Evolutionary conservation across 2,888 invertebrate species (phyloP).

Genomic region (Trachelus troglodyta): DNA sequence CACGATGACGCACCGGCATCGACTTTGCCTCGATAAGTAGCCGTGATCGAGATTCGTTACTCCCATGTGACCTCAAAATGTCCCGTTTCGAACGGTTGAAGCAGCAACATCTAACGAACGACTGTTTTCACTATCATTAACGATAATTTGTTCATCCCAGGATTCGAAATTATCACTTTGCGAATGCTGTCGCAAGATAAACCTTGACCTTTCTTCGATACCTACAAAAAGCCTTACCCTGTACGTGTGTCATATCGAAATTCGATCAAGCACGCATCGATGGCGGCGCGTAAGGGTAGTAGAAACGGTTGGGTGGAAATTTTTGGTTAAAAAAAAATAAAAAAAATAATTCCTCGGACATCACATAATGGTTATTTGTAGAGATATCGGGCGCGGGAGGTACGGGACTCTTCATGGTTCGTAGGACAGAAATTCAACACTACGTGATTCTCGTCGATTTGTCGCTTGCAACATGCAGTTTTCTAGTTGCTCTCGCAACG

Average conservation of each 20-base stretch:
- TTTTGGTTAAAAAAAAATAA: not conserved
- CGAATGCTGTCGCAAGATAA: not conserved
- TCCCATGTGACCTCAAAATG: not conserved
- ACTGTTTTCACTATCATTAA: not conserved
- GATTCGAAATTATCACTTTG: not conserved
- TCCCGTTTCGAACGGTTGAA: not conserved
- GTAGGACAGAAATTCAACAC: not conserved
- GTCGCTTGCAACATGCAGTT: constrained; percentile 7
- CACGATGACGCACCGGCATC: not conserved
- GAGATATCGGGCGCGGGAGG: not conserved
- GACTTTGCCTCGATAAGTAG: not conserved
- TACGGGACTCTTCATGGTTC: constrained; percentile 1
- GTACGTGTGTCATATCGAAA: not conserved
- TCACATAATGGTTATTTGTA: not conserved
- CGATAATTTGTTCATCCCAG: not conserved
- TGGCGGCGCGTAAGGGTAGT: not conserved
- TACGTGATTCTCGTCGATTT: not conserved
- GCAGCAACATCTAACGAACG: not conserved
- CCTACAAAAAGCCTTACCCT: not conserved
- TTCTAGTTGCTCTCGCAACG: not conserved
- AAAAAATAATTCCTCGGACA: not conserved
- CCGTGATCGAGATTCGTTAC: too few relatives aligned
- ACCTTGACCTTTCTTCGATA: not conserved
- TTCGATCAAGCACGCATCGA: not conserved
- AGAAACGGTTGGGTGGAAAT: not conserved